Evolutionary conservation across 2,113 vertebrate genomes (phyloP).

Genomic region (Dunckerocampus dactyliophorus): DNA sequence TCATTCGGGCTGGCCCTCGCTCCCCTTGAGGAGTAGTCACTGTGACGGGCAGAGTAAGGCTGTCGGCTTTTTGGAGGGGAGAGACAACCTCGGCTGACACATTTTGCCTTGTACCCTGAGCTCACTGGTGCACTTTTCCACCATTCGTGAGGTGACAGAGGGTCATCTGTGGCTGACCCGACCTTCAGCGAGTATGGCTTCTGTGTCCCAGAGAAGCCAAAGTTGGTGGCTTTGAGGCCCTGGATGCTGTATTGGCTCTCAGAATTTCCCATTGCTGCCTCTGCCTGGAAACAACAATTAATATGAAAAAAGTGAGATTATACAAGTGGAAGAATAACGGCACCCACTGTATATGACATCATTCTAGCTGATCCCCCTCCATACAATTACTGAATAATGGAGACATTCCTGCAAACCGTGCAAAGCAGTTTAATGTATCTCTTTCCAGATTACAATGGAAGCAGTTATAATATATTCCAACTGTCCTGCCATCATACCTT

Average conservation of each 20-base stretch:
- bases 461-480: conserved; percentile 22
- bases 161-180: conserved; percentile 79
- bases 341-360: conserved; percentile 19
- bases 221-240: conserved; percentile 76
- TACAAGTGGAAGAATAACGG: background rate
- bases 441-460: conserved; percentile 22
- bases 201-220: conserved; percentile 75
- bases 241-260: conserved; percentile 96
- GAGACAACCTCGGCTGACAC: conserved; percentile 82
- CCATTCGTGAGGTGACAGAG: conserved; percentile 77
- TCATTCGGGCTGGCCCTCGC: conserved; percentile 58
- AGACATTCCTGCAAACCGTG: conserved; percentile 10
- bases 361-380: conserved; percentile 3
- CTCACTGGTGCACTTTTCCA: conserved; percentile 64
- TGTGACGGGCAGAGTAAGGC: conserved; percentile 78
- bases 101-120: conserved; percentile 80
- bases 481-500: conserved; percentile 7
- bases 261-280: conserved; percentile 92
- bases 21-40: conserved; percentile 76
- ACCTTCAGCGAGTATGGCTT: conserved; percentile 85
- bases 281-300: conserved; percentile 63
- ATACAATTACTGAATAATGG: conserved; percentile 30
- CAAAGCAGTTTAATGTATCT: conserved; percentile 8
- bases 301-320: background rate
- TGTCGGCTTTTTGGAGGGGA: conserved; percentile 82